A percentile compares a stretch with the other conserved stretches of the same genome.
These are phyloP conservation scores for Tillus elongatus DNA, from an alignment of 2,888 invertebrate species.

Conservation along the genomic window DNA sequence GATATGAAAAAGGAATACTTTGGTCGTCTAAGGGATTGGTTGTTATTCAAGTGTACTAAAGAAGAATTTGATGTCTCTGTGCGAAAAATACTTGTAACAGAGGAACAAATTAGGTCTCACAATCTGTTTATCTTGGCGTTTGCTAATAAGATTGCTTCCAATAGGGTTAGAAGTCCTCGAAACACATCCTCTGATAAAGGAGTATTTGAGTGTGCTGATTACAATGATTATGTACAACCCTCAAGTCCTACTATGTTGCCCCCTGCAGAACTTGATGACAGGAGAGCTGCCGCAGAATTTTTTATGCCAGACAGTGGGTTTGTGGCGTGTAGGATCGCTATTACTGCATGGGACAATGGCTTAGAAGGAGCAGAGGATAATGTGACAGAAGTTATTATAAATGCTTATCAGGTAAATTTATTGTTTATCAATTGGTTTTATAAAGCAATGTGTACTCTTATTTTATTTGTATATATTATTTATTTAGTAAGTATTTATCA, in stretches of 20 bases:
- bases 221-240: slow-evolving; percentile 49
- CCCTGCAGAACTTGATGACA: slow-evolving; percentile 39
- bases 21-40: slow-evolving; percentile 63
- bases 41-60: slow-evolving; percentile 57
- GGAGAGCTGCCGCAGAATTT: slow-evolving; percentile 62
- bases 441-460: too few relatives aligned
- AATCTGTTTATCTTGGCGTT: slow-evolving; percentile 77
- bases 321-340: slow-evolving; percentile 70
- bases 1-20: slow-evolving; percentile 60
- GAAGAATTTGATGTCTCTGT: slow-evolving; percentile 78
- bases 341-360: slow-evolving; percentile 84
- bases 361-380: slow-evolving; percentile 76
- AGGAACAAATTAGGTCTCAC: slow-evolving; percentile 68
- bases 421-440: too few relatives aligned
- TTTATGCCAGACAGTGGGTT: slow-evolving; percentile 78
- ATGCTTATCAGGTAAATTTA: slow-evolving; percentile 66
- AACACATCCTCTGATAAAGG: slow-evolving; percentile 48
- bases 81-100: slow-evolving; percentile 58
- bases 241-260: slow-evolving; percentile 42
- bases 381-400: slow-evolving; percentile 73
- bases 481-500: not conserved
- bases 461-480: too few relatives aligned
- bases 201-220: slow-evolving; percentile 53
- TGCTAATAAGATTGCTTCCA: slow-evolving; percentile 26
- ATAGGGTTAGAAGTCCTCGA: slow-evolving; percentile 38